Evolutionary conservation across 2,113 vertebrate genomes (phyloP).

Genomic region (Tringa solitaria): DNA sequence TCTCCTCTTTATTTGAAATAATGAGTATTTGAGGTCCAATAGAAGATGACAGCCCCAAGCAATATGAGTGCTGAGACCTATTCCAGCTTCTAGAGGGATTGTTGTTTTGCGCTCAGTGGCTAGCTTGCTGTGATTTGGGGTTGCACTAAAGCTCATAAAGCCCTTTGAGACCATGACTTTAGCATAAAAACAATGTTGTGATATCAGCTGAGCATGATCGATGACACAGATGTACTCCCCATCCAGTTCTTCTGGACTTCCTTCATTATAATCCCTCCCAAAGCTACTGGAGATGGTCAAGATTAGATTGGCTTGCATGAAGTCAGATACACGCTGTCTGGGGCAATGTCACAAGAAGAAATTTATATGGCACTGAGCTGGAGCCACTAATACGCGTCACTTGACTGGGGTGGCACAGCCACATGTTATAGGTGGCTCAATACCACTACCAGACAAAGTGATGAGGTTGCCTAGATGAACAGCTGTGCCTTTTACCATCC

Average conservation of each 20-base stretch:
- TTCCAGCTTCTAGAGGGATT: background rate
- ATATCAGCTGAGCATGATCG: fast-evolving
- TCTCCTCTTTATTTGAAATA: background rate
- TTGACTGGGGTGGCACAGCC: background rate
- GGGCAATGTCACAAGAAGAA: background rate
- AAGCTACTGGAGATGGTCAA: background rate
- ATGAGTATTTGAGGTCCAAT: background rate
- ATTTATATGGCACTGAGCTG: background rate
- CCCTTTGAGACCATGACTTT: background rate
- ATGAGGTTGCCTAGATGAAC: background rate
- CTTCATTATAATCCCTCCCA: background rate
- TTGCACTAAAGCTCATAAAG: background rate
- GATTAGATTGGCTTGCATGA: background rate
- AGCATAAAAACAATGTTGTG: background rate
- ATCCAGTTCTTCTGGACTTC: background rate
- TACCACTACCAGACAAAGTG: background rate
- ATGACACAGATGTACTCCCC: background rate
- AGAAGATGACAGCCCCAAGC: background rate
- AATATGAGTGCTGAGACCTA: fast-evolving
- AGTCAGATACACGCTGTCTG: background rate
- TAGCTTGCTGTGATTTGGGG: background rate
- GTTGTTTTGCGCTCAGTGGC: background rate
- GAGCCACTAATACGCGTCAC: background rate
- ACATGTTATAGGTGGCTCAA: background rate
- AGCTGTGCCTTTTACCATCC: background rate